Evolutionary conservation across 2,888 invertebrate genomes (phyloP).

Genomic region (Bellardia pandia): DNA sequence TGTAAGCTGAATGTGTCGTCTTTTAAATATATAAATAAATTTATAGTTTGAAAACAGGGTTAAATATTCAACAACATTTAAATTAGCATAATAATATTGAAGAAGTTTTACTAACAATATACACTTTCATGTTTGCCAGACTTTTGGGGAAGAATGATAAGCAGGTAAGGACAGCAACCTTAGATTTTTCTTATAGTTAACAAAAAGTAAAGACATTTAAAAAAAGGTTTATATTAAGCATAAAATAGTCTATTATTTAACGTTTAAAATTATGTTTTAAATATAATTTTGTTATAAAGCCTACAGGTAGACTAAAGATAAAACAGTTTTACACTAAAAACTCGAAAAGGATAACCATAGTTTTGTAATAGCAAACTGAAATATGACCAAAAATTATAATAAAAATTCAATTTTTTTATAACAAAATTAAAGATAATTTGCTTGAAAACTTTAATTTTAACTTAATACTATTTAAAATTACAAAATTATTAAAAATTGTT

Average conservation of each 20-base stretch:
- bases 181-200: background rate
- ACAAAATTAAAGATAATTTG: too few relatives aligned
- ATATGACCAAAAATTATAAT: too few relatives aligned
- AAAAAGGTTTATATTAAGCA: background rate
- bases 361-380: too few relatives aligned
- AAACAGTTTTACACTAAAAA: background rate
- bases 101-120: slow-evolving; percentile 37
- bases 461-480: too few relatives aligned
- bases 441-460: too few relatives aligned
- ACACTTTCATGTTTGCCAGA: slow-evolving; percentile 23
- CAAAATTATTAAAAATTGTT: too few relatives aligned
- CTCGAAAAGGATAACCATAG: too few relatives aligned
- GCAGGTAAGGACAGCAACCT: background rate
- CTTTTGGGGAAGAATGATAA: background rate
- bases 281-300: slow-evolving; percentile 2
- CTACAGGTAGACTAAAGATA: slow-evolving; percentile 13
- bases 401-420: too few relatives aligned
- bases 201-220: background rate
- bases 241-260: background rate
- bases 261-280: background rate
- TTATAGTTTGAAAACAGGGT: slow-evolving; percentile 56
- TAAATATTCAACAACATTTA: slow-evolving; percentile 66
- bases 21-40: slow-evolving; percentile 46
- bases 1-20: slow-evolving; percentile 19
- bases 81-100: slow-evolving; percentile 65